These are phyloP conservation scores for Trachelus troglodyta DNA, from an alignment of 2,888 invertebrate genomes.

Conservation along the genomic window DNA sequence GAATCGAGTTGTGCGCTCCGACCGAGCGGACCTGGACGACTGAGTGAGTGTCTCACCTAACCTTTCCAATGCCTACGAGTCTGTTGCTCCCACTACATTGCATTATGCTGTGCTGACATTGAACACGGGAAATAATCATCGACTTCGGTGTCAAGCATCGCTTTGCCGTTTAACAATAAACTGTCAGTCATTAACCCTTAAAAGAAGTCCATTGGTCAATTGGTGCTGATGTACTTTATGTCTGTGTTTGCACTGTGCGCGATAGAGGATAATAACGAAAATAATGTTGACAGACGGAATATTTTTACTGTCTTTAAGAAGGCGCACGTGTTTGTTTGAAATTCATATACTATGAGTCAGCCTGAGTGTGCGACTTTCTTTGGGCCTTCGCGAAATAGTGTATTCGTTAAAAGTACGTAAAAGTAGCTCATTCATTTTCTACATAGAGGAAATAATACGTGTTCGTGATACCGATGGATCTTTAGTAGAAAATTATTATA, in stretches of 20 bases:
- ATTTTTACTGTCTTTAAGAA: neutral
- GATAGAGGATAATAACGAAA: neutral
- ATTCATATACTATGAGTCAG: neutral
- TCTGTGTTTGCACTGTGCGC: neutral
- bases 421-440: neutral
- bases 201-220: neutral
- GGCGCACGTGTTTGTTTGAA: neutral
- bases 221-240: neutral
- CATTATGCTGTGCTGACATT: conserved; percentile 17
- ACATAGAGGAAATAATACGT: neutral
- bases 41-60: conserved; percentile 45
- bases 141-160: conserved; percentile 3
- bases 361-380: neutral
- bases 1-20: conserved; percentile 34
- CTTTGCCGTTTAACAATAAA: neutral
- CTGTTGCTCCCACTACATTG: conserved; percentile 30
- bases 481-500: neutral
- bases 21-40: conserved; percentile 53
- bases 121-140: conserved; percentile 12
- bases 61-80: conserved; percentile 29
- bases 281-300: neutral
- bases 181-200: neutral
- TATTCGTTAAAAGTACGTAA: neutral
- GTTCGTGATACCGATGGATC: neutral
- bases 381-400: neutral